These are phyloP conservation scores for Drosophila mayri DNA, from an alignment of 1,140 invertebrate species.

Conservation along the genomic window DNA sequence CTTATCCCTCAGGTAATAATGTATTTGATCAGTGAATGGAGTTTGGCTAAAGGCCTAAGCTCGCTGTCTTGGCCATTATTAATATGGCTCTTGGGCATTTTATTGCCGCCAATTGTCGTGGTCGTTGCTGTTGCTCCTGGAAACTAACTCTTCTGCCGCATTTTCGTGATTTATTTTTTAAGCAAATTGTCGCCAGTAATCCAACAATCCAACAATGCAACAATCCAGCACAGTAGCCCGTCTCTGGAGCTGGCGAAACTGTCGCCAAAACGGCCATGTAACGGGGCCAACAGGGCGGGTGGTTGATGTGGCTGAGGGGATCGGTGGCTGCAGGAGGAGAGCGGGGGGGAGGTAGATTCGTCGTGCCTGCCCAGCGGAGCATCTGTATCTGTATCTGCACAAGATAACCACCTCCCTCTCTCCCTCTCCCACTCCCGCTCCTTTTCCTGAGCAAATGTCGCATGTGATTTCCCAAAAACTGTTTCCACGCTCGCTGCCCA, in stretches of 20 bases:
- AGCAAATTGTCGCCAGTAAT: conserved; percentile 74
- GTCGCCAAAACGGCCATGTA: conserved; percentile 71
- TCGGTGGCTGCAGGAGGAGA: conserved; percentile 1
- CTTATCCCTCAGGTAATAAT: neutral
- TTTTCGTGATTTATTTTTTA: conserved; percentile 82
- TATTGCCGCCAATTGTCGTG: conserved; percentile 55
- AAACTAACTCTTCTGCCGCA: conserved; percentile 14
- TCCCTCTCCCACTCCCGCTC: neutral
- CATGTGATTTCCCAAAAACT: conserved; percentile 81
- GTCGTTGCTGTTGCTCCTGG: conserved; percentile 23
- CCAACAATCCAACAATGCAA: conserved; percentile 16
- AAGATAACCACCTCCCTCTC: conserved; percentile 40
- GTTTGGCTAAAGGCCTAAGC: neutral
- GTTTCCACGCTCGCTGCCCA: conserved; percentile 80
- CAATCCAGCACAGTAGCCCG: conserved; percentile 21
- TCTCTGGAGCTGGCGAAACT: conserved; percentile 43
- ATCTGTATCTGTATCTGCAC: conserved; percentile 57
- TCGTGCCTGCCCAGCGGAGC: conserved; percentile 63
- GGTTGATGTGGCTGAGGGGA: conserved; percentile 10
- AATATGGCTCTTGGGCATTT: conserved; percentile 68
- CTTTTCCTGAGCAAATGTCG: conserved; percentile 64
- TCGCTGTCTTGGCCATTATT: conserved; percentile 37
- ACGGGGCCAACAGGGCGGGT: conserved; percentile 64
- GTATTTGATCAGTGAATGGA: neutral
- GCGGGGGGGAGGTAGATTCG: neutral